A percentile compares a stretch with the other conserved stretches of the same genome.
phyloP scores from a whole-genome alignment of 2,888 invertebrate genomes.

The Eretmocerus hayati region DNA sequence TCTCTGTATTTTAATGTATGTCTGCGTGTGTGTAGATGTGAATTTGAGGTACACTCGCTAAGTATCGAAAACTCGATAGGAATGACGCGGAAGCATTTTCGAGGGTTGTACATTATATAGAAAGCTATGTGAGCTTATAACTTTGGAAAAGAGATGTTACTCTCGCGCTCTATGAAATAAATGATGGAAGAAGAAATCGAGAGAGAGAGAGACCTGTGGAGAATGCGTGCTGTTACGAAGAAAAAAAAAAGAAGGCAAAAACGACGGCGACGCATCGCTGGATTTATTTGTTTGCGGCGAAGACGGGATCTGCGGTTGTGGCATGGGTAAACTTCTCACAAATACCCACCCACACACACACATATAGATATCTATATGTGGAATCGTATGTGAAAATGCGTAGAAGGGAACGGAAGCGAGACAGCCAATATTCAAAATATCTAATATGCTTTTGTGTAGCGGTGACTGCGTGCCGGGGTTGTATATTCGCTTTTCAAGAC shows the following conservation, averaged over 20 bases:
- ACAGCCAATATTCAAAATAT: constrained; percentile 39
- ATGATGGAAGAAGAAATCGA: constrained; percentile 7
- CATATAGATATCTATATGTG: no score
- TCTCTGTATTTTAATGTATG: no score
- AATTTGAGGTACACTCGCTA: constrained; percentile 6
- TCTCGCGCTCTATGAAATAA: no score
- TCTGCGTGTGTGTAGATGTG: neutral
- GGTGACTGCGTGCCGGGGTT: neutral
- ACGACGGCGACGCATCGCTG: neutral
- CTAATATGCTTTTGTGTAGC: constrained; percentile 35
- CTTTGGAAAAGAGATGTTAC: no score
- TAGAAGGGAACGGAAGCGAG: constrained; percentile 2
- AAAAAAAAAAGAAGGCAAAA: constrained; percentile 3
- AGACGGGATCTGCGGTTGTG: neutral
- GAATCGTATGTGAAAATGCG: neutral
- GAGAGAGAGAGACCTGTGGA: neutral
- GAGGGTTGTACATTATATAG: constrained; percentile 2
- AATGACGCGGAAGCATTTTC: constrained; percentile 5
- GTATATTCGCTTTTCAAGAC: no score
- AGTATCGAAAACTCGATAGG: constrained; percentile 13
- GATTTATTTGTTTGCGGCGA: constrained; percentile 17
- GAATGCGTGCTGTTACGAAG: no score
- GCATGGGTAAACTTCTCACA: no score
- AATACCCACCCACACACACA: no score
- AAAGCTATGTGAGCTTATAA: no score